These are phyloP conservation scores for Nycteola revayana DNA, from an alignment of 2,888 invertebrate species.

Conservation along the genomic window DNA sequence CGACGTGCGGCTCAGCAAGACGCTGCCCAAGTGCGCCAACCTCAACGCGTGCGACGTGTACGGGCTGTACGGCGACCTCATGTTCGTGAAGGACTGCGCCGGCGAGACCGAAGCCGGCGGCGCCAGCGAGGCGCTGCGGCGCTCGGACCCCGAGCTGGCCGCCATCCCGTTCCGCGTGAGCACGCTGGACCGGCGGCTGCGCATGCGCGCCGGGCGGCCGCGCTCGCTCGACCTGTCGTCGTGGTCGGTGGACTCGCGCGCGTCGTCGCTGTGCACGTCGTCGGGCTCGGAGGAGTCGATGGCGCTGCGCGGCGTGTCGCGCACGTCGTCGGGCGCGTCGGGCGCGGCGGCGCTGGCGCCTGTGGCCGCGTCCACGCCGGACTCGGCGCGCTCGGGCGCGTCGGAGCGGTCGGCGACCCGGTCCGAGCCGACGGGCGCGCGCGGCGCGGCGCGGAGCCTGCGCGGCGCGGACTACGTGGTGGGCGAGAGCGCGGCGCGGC, in stretches of 20 bases:
- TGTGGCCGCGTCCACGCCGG: conserved; percentile 71
- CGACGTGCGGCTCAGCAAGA: conserved; percentile 87
- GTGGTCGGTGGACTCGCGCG: conserved; percentile 93
- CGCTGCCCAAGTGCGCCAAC: conserved; percentile 88
- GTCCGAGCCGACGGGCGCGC: conserved; percentile 65
- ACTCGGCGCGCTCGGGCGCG: too few relatives aligned
- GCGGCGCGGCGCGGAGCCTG: conserved; percentile 57
- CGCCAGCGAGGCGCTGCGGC: conserved; percentile 87
- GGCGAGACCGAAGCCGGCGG: conserved; percentile 88
- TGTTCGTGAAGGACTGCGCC: conserved; percentile 94
- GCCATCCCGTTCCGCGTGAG: conserved; percentile 92
- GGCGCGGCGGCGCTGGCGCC: conserved; percentile 82
- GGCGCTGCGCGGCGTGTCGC: conserved; percentile 87
- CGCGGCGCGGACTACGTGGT: conserved; percentile 69
- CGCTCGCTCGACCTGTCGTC: conserved; percentile 91
- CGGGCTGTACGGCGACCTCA: conserved; percentile 93
- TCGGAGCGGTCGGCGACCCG: conserved; percentile 68
- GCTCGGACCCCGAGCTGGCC: conserved; percentile 92
- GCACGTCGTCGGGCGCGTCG: conserved; percentile 89
- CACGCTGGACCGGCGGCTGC: conserved; percentile 89
- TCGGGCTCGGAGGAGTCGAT: conserved; percentile 94
- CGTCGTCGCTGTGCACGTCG: conserved; percentile 90
- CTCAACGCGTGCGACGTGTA: conserved; percentile 91
- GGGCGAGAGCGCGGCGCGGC: conserved; percentile 76
- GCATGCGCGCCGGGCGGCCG: conserved; percentile 91